Base-by-base conservation (phyloP, 2,888 invertebrate genomes). In the Rhamnusium bicolor region DNA sequence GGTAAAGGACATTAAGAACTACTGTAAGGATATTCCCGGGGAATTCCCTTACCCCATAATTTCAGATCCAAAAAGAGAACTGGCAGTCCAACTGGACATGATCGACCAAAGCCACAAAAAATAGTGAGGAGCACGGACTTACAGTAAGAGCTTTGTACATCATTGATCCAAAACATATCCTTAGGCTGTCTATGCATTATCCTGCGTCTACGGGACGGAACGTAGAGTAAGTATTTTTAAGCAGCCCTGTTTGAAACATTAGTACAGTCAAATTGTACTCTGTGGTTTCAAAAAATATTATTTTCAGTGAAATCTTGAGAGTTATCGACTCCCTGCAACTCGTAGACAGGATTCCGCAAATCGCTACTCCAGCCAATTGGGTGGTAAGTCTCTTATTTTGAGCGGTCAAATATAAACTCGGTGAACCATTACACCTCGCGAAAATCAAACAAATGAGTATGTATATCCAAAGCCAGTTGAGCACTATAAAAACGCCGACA, bases 161-260 rank as follows among this genome's bases (percentile, higher is more conserved):
- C 76, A 92, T 96, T 81, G 94, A 94, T 73, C 95, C 96, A 4
- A 93, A 94, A 83, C 94, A 94, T 85, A 93, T 92, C 82, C 89
- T 97, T 67, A 93, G 95, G 81, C 88, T 96, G 40, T 93, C 94
- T 63, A 94, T 96, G 91, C 91, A 93, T 72, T 96, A 96, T 86
- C 96, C 96, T 21, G 93, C 93, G 69, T 95, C 95, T 1, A 95
- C 95, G 21, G 96, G 96, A 51, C 90, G 96, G 77, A 96, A 96
- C 88, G 95, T 96, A 78, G 93, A 94, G 95, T 95, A 87, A 91
- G 93, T 91, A 51, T 54, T 58, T 66, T 69, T 29, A n/a, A n/a
- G n/a, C n/a, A n/a, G n/a, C n/a, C n/a, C n/a, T n/a, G n/a, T n/a
- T n/a, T n/a, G n/a, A n/a, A n/a, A 73, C 16, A 8, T 60, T 47